Base-by-base conservation (phyloP, 2,888 invertebrate genomes). In the Ophonus ardosiacus region DNA sequence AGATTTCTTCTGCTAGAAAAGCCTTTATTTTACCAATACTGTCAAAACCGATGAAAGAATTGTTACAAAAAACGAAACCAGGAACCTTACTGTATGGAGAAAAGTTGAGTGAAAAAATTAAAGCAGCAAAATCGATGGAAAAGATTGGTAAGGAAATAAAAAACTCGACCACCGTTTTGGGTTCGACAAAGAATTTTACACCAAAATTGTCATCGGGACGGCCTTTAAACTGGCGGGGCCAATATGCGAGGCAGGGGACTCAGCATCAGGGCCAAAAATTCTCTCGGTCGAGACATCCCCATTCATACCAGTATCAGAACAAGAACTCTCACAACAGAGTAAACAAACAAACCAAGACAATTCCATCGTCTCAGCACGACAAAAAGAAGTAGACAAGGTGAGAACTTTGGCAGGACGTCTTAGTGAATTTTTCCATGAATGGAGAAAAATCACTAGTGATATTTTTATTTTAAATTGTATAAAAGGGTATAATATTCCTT, bases 11-110 rank as follows among this genome's bases (percentile, higher is more conserved):
- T 31, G 79, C 86, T 7, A 85, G 86, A 38, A 87, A 81, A 79
- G 78, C 84, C 1, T 86, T 85, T 65, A 86, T 88, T 15, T 84
- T 59, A 7, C 87, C 87, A 8, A 68, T 79, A 38, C 61, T 87
- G 40, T 81, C 86, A 10, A 85, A 85, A 57, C 85, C 86, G 17
- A 71, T 86, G 8, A 86, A 85, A 21, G 38, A 84, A n/a, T 7
- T 86, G 0, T 80, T 87, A 5, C 86, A 88, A 17, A 83, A 86
- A 21, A 81, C 81, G 0, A 86, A 86, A 59, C 65, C 86, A 0
- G 86, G 82, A 21, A 40, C 51, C 0, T 76, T 57, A 18, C 61
- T 86, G 51, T 87, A 86, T 85, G 86, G 86, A 5, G 86, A 86
- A 10, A 81, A 87, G 51, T 56, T 87, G 15, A 18, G 76, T 7